Conservation (phyloP, 2,797 vertebrate species). For the Chelon auratus region DNA sequence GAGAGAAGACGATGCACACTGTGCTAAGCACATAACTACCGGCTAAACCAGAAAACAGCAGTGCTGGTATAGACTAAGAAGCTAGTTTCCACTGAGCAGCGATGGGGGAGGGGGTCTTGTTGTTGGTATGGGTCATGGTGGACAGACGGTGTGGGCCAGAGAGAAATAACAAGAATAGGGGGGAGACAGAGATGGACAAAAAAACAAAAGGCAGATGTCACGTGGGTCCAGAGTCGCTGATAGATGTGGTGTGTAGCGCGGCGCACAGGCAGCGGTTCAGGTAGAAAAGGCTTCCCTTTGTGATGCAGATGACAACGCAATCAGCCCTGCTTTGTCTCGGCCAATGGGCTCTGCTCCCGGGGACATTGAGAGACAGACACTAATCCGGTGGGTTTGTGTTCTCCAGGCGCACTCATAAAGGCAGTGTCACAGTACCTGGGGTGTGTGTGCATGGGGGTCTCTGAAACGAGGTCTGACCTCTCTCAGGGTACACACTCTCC, state of each 20-base stretch:
- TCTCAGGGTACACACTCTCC: slow-evolving; percentile 75
- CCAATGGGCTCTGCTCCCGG: slow-evolving; percentile 77
- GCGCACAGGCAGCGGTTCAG: slow-evolving; percentile 72
- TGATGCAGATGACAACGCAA: slow-evolving; percentile 86
- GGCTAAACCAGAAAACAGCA: slow-evolving; percentile 42
- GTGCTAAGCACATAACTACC: slow-evolving; percentile 52
- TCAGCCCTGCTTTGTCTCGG: slow-evolving; percentile 82
- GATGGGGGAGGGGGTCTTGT: slow-evolving; percentile 44
- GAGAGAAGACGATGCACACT: slow-evolving; percentile 34
- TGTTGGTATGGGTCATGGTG: slow-evolving; percentile 60
- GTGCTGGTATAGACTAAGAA: slow-evolving; percentile 41
- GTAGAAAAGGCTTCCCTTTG: slow-evolving; percentile 82
- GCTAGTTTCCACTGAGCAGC: slow-evolving; percentile 42
- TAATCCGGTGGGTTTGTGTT: slow-evolving; percentile 81
- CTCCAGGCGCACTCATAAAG: slow-evolving; percentile 72
- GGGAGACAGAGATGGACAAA: slow-evolving; percentile 48
- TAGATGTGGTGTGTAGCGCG: slow-evolving; percentile 70
- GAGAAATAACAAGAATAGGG: slow-evolving; percentile 42
- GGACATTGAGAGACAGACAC: slow-evolving; percentile 79
- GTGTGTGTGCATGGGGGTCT: slow-evolving; percentile 76
- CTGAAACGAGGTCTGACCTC: slow-evolving; percentile 82
- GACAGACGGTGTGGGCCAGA: slow-evolving; percentile 67
- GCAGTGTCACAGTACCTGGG: slow-evolving; percentile 80
- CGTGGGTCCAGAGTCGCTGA: slow-evolving; percentile 68
- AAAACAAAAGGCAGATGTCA: slow-evolving; percentile 76